These are phyloP conservation scores for Melierax canorus DNA, from an alignment of 2,113 vertebrate species.

Conservation along the genomic window DNA sequence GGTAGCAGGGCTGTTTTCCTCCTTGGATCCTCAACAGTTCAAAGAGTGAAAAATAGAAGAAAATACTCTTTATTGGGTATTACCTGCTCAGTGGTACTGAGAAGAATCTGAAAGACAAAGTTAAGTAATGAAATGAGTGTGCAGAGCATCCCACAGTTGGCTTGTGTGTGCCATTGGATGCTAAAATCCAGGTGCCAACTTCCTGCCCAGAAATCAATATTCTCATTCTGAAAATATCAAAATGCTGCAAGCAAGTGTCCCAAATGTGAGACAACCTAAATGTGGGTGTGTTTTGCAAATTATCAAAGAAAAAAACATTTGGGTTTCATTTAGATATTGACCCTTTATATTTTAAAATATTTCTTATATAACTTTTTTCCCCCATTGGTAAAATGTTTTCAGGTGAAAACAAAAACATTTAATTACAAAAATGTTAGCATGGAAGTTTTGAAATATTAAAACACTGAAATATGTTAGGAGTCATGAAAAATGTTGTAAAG, in stretches of 20 bases:
- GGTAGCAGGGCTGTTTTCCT: background rate
- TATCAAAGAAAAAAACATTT: background rate
- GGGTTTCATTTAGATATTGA: background rate
- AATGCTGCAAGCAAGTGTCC: background rate
- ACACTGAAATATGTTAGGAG: background rate
- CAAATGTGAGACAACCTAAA: background rate
- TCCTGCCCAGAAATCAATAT: background rate
- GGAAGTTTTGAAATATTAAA: background rate
- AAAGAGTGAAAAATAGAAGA: background rate
- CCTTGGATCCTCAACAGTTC: background rate
- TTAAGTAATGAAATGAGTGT: background rate
- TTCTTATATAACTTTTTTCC: background rate
- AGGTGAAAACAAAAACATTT: background rate
- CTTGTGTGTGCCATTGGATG: background rate
- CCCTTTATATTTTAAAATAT: background rate
- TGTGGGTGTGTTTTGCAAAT: background rate
- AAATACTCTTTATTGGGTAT: background rate
- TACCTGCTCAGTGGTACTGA: background rate
- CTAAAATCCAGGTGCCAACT: background rate
- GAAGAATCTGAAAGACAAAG: background rate
- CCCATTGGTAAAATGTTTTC: background rate
- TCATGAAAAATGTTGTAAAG: background rate
- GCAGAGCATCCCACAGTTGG: background rate
- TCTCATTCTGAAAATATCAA: background rate
- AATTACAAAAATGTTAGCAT: background rate